These are phyloP conservation scores for Exaiptasia diaphana DNA, from an alignment of 64 coral and sea anemone species.

Conservation along the genomic window DNA sequence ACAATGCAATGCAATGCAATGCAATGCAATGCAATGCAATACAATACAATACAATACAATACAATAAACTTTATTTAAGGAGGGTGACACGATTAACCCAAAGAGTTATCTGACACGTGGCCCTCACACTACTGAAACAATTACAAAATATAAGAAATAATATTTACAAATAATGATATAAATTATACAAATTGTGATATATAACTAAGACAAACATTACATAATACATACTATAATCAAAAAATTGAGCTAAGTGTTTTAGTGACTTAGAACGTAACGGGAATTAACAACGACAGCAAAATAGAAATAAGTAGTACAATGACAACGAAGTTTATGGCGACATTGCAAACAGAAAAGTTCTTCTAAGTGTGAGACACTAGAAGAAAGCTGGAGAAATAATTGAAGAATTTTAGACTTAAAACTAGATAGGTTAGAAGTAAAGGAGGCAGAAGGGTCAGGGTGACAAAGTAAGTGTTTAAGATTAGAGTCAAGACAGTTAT, in stretches of 20 bases:
- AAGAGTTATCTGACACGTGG: no score
- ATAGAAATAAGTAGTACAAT: constrained; percentile 21
- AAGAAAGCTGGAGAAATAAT: neutral
- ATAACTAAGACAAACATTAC: no score
- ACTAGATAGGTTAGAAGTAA: neutral
- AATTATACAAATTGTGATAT: no score
- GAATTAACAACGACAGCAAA: no score
- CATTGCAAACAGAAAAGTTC: neutral
- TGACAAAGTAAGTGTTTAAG: neutral
- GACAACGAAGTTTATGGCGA: constrained; percentile 6
- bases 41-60: constrained; percentile 30
- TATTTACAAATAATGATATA: no score
- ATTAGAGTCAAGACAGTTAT: neutral
- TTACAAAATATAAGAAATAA: no score
- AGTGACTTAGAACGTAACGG: no score
- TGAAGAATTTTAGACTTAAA: neutral
- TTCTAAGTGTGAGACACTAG: neutral
- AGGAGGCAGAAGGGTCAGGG: neutral
- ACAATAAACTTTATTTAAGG: no score
- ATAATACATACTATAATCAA: no score
- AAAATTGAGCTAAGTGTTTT: no score
- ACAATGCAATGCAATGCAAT: constrained; percentile 2
- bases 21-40: neutral
- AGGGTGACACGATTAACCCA: no score
- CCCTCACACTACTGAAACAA: no score